phyloP scores from a whole-genome alignment of 2,888 invertebrate species.

The Catonia carolina region DNA sequence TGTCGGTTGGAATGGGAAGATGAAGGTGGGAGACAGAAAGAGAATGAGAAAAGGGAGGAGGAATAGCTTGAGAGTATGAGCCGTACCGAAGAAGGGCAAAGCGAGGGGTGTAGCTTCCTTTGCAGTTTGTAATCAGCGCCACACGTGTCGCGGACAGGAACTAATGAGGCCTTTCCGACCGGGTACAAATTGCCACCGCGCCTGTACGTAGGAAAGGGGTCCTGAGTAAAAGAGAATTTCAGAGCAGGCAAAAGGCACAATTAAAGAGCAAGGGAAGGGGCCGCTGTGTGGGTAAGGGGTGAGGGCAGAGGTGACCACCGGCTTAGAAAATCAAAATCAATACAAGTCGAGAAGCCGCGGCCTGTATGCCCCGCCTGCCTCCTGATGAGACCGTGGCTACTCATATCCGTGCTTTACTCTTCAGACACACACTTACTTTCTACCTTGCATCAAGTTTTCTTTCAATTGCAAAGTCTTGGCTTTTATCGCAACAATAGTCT shows the following conservation, averaged over 20 bases:
- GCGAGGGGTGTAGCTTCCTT: constrained; percentile 18
- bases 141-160: constrained; percentile 45
- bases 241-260: constrained; percentile 28
- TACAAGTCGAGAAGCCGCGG: constrained; percentile 13
- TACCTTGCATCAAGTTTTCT: too few species aligned
- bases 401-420: background rate
- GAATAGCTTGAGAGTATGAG: constrained; percentile 24
- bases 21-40: constrained; percentile 32
- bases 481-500: too few species aligned
- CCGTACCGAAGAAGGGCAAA: constrained; percentile 27
- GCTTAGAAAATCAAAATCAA: constrained; percentile 21
- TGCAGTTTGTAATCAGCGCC: constrained; percentile 28
- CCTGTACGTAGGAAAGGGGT: constrained; percentile 20
- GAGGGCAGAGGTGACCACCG: constrained; percentile 21
- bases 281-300: constrained; percentile 17
- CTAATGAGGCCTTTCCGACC: constrained; percentile 44
- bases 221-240: constrained; percentile 26
- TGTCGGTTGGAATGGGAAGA: constrained; percentile 20
- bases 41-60: constrained; percentile 24
- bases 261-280: constrained; percentile 23
- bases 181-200: constrained; percentile 40
- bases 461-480: too few species aligned
- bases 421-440: constrained; percentile 16
- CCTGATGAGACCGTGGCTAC: constrained; percentile 8
- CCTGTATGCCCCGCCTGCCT: background rate